Evolutionary conservation across 2,888 invertebrate genomes (phyloP).

Genomic region (Polymixis lichenea): DNA sequence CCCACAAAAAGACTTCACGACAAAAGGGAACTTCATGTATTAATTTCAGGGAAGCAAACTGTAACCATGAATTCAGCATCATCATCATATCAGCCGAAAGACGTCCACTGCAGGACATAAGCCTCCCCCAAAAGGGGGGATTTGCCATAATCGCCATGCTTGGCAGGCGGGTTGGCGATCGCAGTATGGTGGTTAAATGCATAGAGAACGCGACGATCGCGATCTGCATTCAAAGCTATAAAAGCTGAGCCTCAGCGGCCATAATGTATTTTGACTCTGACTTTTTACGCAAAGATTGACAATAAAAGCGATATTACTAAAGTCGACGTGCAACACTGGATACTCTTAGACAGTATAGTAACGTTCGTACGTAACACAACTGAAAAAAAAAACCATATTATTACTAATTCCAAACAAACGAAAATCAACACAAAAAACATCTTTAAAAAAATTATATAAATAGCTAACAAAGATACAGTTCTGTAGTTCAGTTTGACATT

Average conservation of each 20-base stretch:
- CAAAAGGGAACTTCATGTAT: background rate
- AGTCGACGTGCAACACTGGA: background rate
- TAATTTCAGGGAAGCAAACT: background rate
- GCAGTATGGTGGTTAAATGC: too few relatives aligned
- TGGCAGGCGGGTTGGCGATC: too few relatives aligned
- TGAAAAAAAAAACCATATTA: background rate
- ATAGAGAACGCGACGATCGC: too few relatives aligned
- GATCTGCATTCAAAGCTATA: conserved; percentile 1
- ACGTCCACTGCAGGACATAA: too few relatives aligned
- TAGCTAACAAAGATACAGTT: conserved; percentile 10
- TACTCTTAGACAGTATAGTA: background rate
- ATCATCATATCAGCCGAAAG: too few relatives aligned
- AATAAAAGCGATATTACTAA: conserved; percentile 2
- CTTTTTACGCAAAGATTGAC: conserved; percentile 1
- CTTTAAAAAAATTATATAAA: background rate
- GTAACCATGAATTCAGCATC: too few relatives aligned
- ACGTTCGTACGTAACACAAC: background rate
- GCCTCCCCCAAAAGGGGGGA: too few relatives aligned
- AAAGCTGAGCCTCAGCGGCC: background rate
- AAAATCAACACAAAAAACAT: background rate
- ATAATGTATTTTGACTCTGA: conserved; percentile 1
- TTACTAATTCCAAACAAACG: background rate
- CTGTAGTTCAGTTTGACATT: conserved; percentile 26
- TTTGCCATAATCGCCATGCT: too few relatives aligned
- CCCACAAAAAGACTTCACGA: background rate